phyloP scores from a whole-genome alignment of 1,140 invertebrate species.

The Dendrolimus kikuchii region DNA sequence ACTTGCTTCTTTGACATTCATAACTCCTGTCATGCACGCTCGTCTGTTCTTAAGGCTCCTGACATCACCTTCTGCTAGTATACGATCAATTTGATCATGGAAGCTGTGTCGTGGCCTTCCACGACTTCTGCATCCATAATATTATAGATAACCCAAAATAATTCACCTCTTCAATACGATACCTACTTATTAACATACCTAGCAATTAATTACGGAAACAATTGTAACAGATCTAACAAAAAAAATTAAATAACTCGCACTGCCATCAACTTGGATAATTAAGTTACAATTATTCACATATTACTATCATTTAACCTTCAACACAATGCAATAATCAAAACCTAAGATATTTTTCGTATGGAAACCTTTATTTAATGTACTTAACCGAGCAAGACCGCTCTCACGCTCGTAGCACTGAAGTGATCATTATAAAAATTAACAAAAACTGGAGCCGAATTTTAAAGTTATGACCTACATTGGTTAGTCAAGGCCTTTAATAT shows the following conservation, averaged over 20 bases:
- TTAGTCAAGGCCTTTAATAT: constrained; percentile 8
- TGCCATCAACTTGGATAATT: too few species aligned
- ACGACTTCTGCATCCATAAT: too few species aligned
- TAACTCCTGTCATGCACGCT: too few species aligned
- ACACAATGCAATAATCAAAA: background rate
- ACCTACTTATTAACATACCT: background rate
- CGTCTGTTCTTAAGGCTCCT: too few species aligned
- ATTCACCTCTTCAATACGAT: background rate
- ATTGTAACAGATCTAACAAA: background rate
- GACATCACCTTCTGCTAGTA: too few species aligned
- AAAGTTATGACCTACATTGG: constrained; percentile 13
- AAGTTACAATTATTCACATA: too few species aligned
- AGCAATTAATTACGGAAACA: background rate
- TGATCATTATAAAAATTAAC: constrained; percentile 1
- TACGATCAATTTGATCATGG: too few species aligned
- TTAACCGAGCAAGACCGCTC: constrained; percentile 9
- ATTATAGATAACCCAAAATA: too few species aligned
- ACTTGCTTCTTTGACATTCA: too few species aligned
- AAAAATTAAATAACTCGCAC: too few species aligned
- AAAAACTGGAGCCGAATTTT: background rate
- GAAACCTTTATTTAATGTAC: constrained; percentile 1
- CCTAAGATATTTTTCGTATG: background rate
- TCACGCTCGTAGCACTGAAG: constrained; percentile 10
- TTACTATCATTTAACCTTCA: background rate
- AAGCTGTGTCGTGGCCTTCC: too few species aligned